Evolutionary conservation across 1,140 invertebrate genomes (phyloP).

Genomic region (Leptonema lineaticorne): DNA sequence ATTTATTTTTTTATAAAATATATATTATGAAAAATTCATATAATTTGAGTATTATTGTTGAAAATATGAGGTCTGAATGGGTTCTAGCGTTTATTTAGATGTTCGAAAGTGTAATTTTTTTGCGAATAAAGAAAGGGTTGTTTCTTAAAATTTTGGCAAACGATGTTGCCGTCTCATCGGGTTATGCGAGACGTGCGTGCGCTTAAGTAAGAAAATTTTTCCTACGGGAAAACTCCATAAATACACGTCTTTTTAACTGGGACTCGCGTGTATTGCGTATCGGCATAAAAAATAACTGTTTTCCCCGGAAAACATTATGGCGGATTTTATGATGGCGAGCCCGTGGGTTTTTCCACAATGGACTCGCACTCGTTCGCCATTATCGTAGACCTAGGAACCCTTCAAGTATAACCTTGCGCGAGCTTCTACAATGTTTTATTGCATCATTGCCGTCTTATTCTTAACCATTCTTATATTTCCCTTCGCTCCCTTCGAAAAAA

Average conservation of each 20-base stretch:
- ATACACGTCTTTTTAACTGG: constrained; percentile 7
- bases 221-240: constrained; percentile 13
- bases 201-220: constrained; percentile 12
- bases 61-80: no score
- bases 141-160: no score
- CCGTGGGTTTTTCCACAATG: background rate
- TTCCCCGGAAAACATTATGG: constrained; percentile 6
- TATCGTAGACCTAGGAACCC: constrained; percentile 13
- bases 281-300: constrained; percentile 16
- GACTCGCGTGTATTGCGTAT: background rate
- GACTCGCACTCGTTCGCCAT: constrained; percentile 16
- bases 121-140: no score
- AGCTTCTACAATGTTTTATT: background rate
- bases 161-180: no score
- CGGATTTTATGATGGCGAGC: constrained; percentile 16
- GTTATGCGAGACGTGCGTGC: constrained; percentile 1
- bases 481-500: background rate
- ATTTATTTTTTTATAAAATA: no score
- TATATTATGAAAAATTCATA: no score
- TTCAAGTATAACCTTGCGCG: background rate
- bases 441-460: background rate
- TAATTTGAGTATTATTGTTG: no score
- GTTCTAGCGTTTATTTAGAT: no score
- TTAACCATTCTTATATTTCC: background rate
- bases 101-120: no score